Conservation (phyloP, 2,888 invertebrate genomes). For the Willowsia nigromaculata region DNA sequence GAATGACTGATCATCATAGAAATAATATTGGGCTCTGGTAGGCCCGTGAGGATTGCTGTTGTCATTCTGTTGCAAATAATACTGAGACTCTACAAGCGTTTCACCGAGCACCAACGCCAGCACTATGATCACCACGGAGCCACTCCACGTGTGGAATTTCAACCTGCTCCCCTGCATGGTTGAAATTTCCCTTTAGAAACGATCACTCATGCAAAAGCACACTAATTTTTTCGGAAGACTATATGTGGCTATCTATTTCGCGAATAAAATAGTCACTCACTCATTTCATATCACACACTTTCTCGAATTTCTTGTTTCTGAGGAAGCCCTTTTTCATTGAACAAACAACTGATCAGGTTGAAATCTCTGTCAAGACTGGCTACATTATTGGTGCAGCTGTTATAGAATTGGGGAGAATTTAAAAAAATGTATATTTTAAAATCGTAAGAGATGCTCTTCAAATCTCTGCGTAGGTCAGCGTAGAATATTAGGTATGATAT, state of each 20-base stretch:
- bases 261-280: neutral
- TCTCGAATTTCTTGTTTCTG: neutral
- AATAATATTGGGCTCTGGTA: conserved; percentile 27
- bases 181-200: conserved; percentile 51
- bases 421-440: too few species aligned
- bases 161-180: conserved; percentile 66
- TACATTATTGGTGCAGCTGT: neutral
- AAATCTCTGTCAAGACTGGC: conserved; percentile 53
- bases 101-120: conserved; percentile 57
- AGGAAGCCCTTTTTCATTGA: neutral
- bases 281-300: neutral
- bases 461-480: conserved; percentile 56
- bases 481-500: neutral
- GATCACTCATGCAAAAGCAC: conserved; percentile 22
- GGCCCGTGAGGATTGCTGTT: neutral
- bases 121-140: conserved; percentile 30
- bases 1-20: neutral
- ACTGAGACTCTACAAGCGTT: conserved; percentile 62
- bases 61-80: conserved; percentile 32
- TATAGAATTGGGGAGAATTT: conserved; percentile 53
- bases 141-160: conserved; percentile 49
- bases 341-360: conserved; percentile 24
- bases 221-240: neutral
- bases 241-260: neutral
- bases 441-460: neutral